Percentiles rank a stretch among this genome's conserved stretches.
Conservation (phyloP, 2,113 vertebrate species). For the Nycticorax nycticorax region DNA sequence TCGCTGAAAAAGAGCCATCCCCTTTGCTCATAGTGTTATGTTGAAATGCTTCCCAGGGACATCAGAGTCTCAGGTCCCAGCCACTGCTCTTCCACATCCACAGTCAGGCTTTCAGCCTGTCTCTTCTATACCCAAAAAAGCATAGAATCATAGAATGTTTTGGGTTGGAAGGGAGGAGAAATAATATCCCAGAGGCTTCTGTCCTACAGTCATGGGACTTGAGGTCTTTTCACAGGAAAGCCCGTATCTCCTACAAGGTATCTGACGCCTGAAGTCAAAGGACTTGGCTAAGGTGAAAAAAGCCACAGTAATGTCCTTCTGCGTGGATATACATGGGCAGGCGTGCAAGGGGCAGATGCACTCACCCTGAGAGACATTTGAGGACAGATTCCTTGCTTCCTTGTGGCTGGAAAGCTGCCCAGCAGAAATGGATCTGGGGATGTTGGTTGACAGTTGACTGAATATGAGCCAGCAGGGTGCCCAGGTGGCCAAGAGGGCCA, state of each 20-base stretch:
- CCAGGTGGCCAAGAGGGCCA: no score
- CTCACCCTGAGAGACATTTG: neutral
- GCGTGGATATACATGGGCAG: neutral
- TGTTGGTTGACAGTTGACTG: no score
- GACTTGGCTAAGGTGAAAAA: neutral
- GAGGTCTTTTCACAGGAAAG: neutral
- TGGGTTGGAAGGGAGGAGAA: neutral
- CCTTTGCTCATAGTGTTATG: neutral
- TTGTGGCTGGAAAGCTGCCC: no score
- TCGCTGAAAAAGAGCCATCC: neutral
- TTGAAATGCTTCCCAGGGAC: neutral
- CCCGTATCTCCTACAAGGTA: neutral
- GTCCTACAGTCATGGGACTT: neutral
- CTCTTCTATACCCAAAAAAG: neutral
- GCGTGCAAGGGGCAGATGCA: neutral
- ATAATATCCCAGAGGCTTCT: neutral
- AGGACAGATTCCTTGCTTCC: neutral
- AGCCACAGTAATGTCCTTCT: neutral
- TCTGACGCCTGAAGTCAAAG: neutral
- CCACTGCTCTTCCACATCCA: neutral
- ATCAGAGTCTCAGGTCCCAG: neutral
- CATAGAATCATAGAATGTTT: neutral
- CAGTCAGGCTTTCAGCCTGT: neutral
- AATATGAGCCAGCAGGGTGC: no score
- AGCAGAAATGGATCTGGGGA: no score